Evolutionary conservation across 1,140 invertebrate genomes (phyloP), one percentile per base, ranked within the genome.

Genomic region (Heliconius congener): DNA sequence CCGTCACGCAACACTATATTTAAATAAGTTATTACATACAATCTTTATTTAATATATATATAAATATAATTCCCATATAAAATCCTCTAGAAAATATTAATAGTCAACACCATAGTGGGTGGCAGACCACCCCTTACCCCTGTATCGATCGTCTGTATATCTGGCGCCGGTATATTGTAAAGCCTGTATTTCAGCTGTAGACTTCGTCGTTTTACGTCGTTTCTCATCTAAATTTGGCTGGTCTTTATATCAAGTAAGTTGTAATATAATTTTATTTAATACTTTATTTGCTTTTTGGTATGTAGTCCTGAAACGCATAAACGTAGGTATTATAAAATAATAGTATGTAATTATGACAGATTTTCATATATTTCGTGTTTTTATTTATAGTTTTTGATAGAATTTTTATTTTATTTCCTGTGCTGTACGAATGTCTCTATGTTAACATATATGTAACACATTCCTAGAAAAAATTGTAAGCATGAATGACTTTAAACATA

Each of bases 141-240:
- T 27, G 27, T 66, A 66, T 66, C 60, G 60, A 66, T 66, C 60
- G 60, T 23, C 23, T 16, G 8, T 66, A 66, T 30, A 66, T 23
- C 60, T 66, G 60, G 60, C 60, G 60, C 60, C 60, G 23, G 60
- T 66, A 27, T 23, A 57, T 1, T 8, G 8, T 57, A 66, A 13
- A 66, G 11, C 23, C 60, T 66, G 55, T 66, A 66, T 66, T 66
- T 66, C 60, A 66, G 60, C 27, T 66, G 60, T 27, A 66, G 27
- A 27, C 55, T n/a, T 57, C 60, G 27, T 66, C 27, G 60, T 30
- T 27, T 13, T 11, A 23, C 60, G 55, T 57, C 60, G 60, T 66
- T 27, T 66, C 60, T 23, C 55, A 23, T 66, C 13, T 66, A 11
- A 66, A 13, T 27, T 27, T 13, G 11, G 60, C 60, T 23, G 60